These are phyloP conservation scores for Rhopalosiphum maidis DNA, from an alignment of 1,140 invertebrate genomes.

Conservation along the genomic window DNA sequence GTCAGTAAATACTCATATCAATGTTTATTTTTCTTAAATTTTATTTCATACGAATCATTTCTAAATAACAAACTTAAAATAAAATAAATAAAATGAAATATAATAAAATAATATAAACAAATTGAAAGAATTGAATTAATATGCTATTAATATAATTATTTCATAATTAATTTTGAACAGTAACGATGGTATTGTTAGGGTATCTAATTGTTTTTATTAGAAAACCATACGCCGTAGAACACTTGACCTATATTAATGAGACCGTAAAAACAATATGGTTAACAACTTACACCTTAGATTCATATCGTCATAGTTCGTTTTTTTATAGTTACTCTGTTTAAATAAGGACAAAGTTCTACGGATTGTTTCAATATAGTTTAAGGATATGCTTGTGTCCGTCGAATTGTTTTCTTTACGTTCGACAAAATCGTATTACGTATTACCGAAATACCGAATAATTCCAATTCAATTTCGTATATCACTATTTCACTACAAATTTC, in stretches of 20 bases:
- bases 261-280: slow-evolving; percentile 18
- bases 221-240: not conserved
- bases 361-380: not conserved
- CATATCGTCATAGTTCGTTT: not conserved
- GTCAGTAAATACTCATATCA: not conserved
- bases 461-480: not conserved
- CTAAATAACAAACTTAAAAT: not conserved
- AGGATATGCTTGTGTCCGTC: not conserved
- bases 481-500: not conserved
- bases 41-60: not conserved
- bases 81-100: no score
- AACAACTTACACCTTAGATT: not conserved
- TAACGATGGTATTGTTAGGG: not conserved
- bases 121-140: no score
- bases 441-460: not conserved
- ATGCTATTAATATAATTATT: not conserved
- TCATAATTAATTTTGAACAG: not conserved
- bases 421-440: not conserved
- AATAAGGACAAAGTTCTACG: not conserved
- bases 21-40: not conserved
- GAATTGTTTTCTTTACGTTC: not conserved
- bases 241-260: not conserved
- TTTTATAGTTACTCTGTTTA: not conserved
- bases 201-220: slow-evolving; percentile 30
- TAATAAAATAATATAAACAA: not conserved